Base-by-base conservation (phyloP, 2,797 vertebrate genomes). In the Sebastes itinus region DNA sequence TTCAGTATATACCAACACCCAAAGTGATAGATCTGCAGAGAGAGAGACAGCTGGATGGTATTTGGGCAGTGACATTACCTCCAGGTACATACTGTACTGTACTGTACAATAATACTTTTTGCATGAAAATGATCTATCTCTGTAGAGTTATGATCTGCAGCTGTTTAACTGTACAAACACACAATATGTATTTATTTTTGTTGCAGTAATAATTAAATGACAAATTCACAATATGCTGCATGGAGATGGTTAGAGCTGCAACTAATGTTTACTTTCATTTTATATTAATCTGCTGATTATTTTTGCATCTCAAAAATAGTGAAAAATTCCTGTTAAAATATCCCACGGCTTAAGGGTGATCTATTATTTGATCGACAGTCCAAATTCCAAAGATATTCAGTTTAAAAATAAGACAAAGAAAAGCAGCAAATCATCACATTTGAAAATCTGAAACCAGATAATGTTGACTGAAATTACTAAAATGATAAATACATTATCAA, bases 111-210 rank as follows among this genome's bases (percentile, higher is more conserved):
- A 59, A 46, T 8, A 11, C 14, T 7, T 69, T 68, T 81, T 25
- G 52, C 10, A 67, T 35, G n/a, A 70, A 67, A 79, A 75, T 20
- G 1, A 59, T 9, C 12, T 3, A 13, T 4, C 28, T 71, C 55
- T 67, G 52, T 9, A 38, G 22, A 55, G 49, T 32, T 38, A 28
- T 33, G 16, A 69, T 33, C n/a, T 42, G 60, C 70, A 72, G 49
- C 60, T 58, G 33, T 75, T 38, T 18, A 72, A 70, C 32, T 62
- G 20, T 28, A 72, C 58, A 84, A 82, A 82, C 20, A 66, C 70
- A 80, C 60, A 73, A 59, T 25, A 35, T 76, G 25, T 22, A 27
- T 38, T 66, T 70, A n/a, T 30, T 38, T 35, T 46, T 46, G 0
- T 18, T 73, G 32, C 33, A 70, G 75, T 38, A 6, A n/a, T 63